These are phyloP conservation scores for Alosa alosa DNA, from an alignment of 2,113 vertebrate species.

Conservation along the genomic window DNA sequence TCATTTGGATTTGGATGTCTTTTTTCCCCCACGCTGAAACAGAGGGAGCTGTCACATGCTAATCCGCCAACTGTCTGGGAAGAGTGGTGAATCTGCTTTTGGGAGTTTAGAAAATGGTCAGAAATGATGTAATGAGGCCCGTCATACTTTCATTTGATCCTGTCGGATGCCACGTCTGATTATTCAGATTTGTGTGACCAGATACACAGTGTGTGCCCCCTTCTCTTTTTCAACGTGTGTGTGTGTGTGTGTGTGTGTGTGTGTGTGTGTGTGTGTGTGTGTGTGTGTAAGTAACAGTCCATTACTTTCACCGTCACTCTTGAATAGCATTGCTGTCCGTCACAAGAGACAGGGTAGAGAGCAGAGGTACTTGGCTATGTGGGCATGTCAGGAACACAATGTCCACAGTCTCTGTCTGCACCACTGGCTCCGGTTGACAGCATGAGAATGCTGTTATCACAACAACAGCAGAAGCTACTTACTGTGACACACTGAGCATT, in stretches of 20 bases:
- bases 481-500: background rate
- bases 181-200: background rate
- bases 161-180: background rate
- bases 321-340: background rate
- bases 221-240: background rate
- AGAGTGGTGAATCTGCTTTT: slow-evolving; percentile 6
- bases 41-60: background rate
- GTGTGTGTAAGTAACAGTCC: background rate
- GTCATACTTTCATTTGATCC: background rate
- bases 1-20: slow-evolving; percentile 15
- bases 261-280: background rate
- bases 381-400: background rate
- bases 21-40: background rate
- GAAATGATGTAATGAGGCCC: background rate
- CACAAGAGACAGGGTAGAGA: background rate
- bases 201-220: background rate
- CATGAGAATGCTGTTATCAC: slow-evolving; percentile 15
- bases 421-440: slow-evolving; percentile 18
- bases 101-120: background rate
- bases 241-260: background rate
- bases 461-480: background rate
- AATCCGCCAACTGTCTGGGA: slow-evolving; percentile 10
- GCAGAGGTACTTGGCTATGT: background rate
- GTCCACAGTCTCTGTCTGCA: background rate
- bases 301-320: background rate